phyloP scores from a whole-genome alignment of 1,140 invertebrate genomes.

The Hyles euphorbiae region DNA sequence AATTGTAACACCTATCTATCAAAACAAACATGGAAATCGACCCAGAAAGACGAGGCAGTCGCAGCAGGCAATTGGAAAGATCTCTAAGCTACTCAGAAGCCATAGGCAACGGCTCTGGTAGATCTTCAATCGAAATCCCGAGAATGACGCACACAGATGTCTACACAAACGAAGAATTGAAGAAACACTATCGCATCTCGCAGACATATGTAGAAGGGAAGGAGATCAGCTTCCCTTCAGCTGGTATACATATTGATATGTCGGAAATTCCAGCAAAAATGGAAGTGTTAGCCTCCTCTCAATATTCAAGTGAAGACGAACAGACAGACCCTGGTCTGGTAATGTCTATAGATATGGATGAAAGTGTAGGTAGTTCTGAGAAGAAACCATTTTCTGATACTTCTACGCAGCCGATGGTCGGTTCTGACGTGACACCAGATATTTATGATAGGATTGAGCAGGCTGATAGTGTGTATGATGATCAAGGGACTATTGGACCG shows the following conservation, averaged over 20 bases:
- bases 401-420: slow-evolving; percentile 43
- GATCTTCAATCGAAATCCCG: slow-evolving; percentile 63
- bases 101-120: slow-evolving; percentile 48
- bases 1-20: no score
- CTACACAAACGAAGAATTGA: slow-evolving; percentile 63
- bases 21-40: slow-evolving; percentile 34
- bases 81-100: slow-evolving; percentile 66
- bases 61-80: slow-evolving; percentile 47
- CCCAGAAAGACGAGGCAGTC: slow-evolving; percentile 44
- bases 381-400: slow-evolving; percentile 37
- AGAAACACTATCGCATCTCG: slow-evolving; percentile 63
- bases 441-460: slow-evolving; percentile 56
- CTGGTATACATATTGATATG: slow-evolving; percentile 32
- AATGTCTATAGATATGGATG: slow-evolving; percentile 63
- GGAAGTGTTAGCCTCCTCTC: slow-evolving; percentile 20
- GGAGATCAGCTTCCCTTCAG: slow-evolving; percentile 52
- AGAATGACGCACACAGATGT: slow-evolving; percentile 55
- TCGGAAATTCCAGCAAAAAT: slow-evolving; percentile 9
- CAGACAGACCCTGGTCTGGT: slow-evolving; percentile 40
- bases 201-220: slow-evolving; percentile 67
- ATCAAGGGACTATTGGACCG: slow-evolving; percentile 23
- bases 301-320: slow-evolving; percentile 57
- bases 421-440: slow-evolving; percentile 35
- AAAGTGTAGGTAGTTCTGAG: slow-evolving; percentile 42
- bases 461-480: slow-evolving; percentile 29